Evolutionary conservation across 1,140 invertebrate genomes (phyloP).

Genomic region (Heterodera carotae): DNA sequence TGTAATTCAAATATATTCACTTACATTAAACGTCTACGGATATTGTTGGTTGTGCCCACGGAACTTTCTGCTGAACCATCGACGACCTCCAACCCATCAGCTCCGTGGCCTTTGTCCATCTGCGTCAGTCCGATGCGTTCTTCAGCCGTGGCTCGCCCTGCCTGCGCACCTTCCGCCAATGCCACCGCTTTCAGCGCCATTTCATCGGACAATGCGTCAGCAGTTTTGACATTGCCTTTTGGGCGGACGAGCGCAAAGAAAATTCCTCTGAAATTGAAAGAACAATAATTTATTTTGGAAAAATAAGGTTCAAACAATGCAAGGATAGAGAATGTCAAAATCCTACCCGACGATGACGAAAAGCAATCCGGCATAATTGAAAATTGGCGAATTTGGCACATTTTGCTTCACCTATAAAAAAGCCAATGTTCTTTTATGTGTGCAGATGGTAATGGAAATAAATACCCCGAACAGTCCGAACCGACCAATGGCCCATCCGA

Average conservation of each 20-base stretch:
- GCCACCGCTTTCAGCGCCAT: not conserved
- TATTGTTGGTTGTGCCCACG: not conserved
- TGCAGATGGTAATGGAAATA: not conserved
- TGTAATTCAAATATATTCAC: not conserved
- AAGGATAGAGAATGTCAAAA: too few species aligned
- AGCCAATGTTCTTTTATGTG: not conserved
- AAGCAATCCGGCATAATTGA: conserved; percentile 67
- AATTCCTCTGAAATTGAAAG: conserved; percentile 41
- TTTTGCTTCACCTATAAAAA: conserved; percentile 46
- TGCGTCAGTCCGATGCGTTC: conserved; percentile 9
- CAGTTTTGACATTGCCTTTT: conserved; percentile 10
- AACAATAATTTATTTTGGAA: conserved; percentile 14
- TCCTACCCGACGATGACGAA: conserved; percentile 66
- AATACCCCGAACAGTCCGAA: conserved; percentile 67
- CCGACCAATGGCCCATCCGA: conserved; percentile 68
- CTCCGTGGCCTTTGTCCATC: not conserved
- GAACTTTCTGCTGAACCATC: not conserved
- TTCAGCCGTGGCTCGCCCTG: not conserved
- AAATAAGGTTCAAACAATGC: too few species aligned
- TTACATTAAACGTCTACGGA: conserved; percentile 14
- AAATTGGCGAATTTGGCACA: conserved; percentile 48
- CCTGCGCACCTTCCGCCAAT: too few species aligned
- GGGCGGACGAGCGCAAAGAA: conserved; percentile 47
- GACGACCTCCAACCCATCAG: not conserved
- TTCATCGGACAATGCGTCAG: conserved; percentile 3